A percentile compares a stretch with the other conserved stretches of the same genome.
Evolutionary conservation across 2,888 invertebrate genomes (phyloP).

Genomic region (Noctuana brunneofusca): DNA sequence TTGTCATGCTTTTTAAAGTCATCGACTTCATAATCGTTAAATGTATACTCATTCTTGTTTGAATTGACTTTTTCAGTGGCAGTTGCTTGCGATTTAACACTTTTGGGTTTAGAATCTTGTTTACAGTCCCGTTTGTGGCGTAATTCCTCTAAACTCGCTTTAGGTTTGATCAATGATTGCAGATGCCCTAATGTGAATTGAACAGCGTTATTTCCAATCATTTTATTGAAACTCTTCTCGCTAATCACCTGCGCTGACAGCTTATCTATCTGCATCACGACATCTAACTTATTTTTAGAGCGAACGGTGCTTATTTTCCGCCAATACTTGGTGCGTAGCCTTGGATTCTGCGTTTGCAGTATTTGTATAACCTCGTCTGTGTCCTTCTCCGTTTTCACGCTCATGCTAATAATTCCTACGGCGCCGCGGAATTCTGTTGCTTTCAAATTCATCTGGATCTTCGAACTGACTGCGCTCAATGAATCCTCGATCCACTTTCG

Average conservation of each 20-base stretch:
- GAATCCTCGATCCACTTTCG: conserved; percentile 60
- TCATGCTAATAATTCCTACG: conserved; percentile 71
- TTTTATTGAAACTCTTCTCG: conserved; percentile 56
- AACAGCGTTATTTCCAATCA: conserved; percentile 50
- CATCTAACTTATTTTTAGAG: conserved; percentile 58
- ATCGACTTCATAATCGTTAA: conserved; percentile 15
- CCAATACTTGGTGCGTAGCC: conserved; percentile 72
- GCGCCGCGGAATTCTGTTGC: conserved; percentile 73
- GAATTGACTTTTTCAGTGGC: neutral
- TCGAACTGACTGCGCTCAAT: conserved; percentile 50
- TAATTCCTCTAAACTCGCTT: conserved; percentile 52
- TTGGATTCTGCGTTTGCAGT: conserved; percentile 65
- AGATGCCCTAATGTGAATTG: conserved; percentile 70
- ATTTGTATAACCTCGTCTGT: conserved; percentile 59
- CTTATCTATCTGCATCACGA: conserved; percentile 70
- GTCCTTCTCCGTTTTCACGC: conserved; percentile 55
- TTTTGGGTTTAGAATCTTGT: neutral
- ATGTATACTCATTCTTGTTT: neutral
- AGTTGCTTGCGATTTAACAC: neutral
- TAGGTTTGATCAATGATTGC: conserved; percentile 61
- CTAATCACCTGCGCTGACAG: conserved; percentile 70
- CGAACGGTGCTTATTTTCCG: conserved; percentile 63
- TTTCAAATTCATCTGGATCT: conserved; percentile 55
- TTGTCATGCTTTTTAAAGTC: neutral
- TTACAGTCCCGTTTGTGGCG: conserved; percentile 10